These are phyloP conservation scores for Aleadryas rufinucha DNA, from an alignment of 2,113 vertebrate genomes.

Conservation along the genomic window DNA sequence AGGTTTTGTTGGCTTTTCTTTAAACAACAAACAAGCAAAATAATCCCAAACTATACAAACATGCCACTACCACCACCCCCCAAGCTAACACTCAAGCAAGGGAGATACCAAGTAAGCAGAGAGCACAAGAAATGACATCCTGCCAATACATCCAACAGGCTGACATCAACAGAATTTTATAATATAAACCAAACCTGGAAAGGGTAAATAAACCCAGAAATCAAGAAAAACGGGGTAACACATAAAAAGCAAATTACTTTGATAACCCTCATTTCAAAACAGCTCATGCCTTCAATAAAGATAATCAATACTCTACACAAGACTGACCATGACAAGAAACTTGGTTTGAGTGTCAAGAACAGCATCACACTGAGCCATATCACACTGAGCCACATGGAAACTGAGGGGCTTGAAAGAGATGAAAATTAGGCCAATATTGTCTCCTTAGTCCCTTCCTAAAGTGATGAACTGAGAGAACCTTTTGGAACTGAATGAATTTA, in stretches of 20 bases:
- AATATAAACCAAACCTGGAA: neutral
- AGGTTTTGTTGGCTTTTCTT: neutral
- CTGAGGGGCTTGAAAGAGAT: neutral
- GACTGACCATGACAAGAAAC: neutral
- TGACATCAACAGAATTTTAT: neutral
- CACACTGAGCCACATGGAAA: neutral
- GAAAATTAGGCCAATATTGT: neutral
- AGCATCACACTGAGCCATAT: neutral
- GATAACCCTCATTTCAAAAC: neutral
- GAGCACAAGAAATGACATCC: neutral
- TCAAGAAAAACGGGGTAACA: neutral
- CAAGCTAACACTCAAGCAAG: neutral
- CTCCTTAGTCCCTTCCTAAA: neutral
- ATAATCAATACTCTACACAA: neutral
- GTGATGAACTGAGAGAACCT: neutral
- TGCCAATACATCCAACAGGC: neutral
- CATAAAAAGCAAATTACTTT: neutral
- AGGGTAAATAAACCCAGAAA: neutral
- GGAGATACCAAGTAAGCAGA: neutral
- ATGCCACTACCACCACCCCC: fast-evolving
- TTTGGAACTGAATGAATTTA: neutral
- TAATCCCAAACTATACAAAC: neutral
- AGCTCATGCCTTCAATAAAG: neutral
- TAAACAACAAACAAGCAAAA: neutral
- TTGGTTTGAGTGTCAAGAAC: neutral